phyloP scores from a whole-genome alignment of 1,140 invertebrate species.

The Procambarus clarkii region DNA sequence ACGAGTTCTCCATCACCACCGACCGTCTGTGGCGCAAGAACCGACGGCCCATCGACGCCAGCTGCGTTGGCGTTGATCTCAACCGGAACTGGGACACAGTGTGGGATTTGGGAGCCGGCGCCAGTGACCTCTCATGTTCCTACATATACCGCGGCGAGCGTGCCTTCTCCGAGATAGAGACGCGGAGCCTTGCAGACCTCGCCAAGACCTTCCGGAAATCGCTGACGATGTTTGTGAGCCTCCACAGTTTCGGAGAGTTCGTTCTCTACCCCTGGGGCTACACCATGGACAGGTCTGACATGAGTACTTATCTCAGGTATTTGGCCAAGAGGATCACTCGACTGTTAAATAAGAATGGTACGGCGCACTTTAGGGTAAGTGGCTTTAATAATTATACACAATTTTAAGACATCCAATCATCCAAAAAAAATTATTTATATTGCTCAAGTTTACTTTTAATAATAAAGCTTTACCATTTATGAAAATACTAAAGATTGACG shows the following conservation, averaged over 20 bases:
- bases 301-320: not conserved
- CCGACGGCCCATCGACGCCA: not conserved
- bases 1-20: slow-evolving; percentile 70
- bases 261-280: slow-evolving; percentile 91
- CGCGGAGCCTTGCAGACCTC: slow-evolving; percentile 72
- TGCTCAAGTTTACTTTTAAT: not conserved
- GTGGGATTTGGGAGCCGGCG: slow-evolving; percentile 18
- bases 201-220: slow-evolving; percentile 72
- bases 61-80: slow-evolving; percentile 73
- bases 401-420: not conserved
- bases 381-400: not conserved
- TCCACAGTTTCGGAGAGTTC: slow-evolving; percentile 93
- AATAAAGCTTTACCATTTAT: not conserved
- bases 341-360: not conserved
- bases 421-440: not conserved
- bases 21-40: slow-evolving; percentile 74
- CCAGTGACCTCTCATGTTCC: slow-evolving; percentile 62
- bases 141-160: slow-evolving; percentile 76
- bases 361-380: not conserved
- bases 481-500: not conserved
- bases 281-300: slow-evolving; percentile 75
- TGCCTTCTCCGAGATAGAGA: slow-evolving; percentile 75
- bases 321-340: slow-evolving; percentile 3
- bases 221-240: slow-evolving; percentile 85
- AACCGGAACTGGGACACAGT: slow-evolving; percentile 73